These are phyloP conservation scores for Lagopus leucura DNA, from an alignment of 2,113 vertebrate genomes.

Conservation along the genomic window DNA sequence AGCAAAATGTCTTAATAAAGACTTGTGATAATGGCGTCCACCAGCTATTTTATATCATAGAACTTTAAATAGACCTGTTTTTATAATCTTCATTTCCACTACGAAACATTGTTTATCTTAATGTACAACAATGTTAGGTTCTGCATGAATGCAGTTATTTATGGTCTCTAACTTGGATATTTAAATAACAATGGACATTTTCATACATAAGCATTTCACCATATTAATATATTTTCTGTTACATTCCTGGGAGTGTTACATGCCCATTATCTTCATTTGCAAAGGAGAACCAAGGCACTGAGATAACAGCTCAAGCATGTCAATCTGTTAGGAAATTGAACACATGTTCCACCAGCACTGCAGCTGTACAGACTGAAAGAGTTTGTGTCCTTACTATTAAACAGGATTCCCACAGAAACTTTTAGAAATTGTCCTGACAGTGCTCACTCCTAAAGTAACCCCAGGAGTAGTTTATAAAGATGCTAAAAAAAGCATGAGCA, in stretches of 20 bases:
- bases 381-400: neutral
- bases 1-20: slow-evolving; percentile 17
- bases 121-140: neutral
- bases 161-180: neutral
- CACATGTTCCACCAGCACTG: neutral
- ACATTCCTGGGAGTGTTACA: neutral
- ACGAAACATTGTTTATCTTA: neutral
- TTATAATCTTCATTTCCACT: neutral
- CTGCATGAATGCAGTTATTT: neutral
- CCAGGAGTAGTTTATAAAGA: neutral
- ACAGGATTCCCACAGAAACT: neutral
- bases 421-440: neutral
- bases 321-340: neutral
- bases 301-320: neutral
- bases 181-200: neutral
- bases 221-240: neutral
- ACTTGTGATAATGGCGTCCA: neutral
- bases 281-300: neutral
- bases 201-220: neutral
- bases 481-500: neutral
- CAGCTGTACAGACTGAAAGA: neutral
- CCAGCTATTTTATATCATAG: neutral
- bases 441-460: neutral
- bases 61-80: slow-evolving; percentile 31
- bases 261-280: neutral